Base-by-base conservation (phyloP, 2,888 invertebrate species). In the Eupithecia tripunctaria region DNA sequence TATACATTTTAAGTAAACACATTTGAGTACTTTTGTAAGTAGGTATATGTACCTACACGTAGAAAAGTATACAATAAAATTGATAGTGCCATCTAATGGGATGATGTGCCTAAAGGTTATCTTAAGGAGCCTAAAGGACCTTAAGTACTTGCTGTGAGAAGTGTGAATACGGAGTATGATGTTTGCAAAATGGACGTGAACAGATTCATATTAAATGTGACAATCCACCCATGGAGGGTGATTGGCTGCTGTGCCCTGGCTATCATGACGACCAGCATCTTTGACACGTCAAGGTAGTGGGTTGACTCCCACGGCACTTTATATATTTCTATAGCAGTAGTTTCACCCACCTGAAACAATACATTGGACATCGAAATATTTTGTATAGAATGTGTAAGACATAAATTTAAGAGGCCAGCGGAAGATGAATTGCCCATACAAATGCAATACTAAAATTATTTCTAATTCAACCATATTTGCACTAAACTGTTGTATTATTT, bases 151-250 rank as follows among this genome's bases (percentile, higher is more conserved):
- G 47, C 62, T n/a, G 64, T 64, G 14, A 64, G 36, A 41, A 64
- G 64, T 21, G 64, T 64, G 15, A 41, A 64, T 21, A 64, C 36
- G 1, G 64, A 64, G 38, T 64, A 64, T 2, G 64, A 64, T 25
- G 64, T 64, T 38, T 64, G 64, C 38, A 64, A 38, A 21, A 64
- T 64, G 12, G 64, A 64, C 38, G 36, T 64, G 38, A 64, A 64
- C 21, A 64, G 38, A 36, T 64, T 38, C 64, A 64, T 64, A 25
- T 64, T 64, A 21, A 64, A 64, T 21, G 41, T 38, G 25, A 64
- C 64, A 15, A 64, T 64, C 64, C 64, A 64, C 38, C 64, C 64
- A 15, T 6, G 25, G 15, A 25, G 5, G 12, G 41, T 15, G 15
- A 64, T 0, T 0, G 64, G 64, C 21, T 64, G 36, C 25, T 64